A percentile compares a stretch with the other conserved stretches of the same genome.
Evolutionary conservation across 2,113 vertebrate genomes (phyloP).

Genomic region (Eclectus roratus): DNA sequence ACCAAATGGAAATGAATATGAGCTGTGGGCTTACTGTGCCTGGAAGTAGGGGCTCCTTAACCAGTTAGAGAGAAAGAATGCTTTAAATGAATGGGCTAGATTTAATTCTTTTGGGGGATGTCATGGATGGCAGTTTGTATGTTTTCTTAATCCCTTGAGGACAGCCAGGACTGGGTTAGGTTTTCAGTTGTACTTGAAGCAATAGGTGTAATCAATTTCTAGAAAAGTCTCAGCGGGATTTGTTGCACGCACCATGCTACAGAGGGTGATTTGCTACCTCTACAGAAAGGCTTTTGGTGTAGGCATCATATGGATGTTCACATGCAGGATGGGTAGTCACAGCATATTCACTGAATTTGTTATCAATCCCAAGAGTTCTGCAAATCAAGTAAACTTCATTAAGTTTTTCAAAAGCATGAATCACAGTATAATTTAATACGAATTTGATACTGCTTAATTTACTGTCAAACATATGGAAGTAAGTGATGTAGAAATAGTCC

Average conservation of each 20-base stretch:
- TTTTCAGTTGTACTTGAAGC: neutral
- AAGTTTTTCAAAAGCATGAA: neutral
- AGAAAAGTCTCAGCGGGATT: neutral
- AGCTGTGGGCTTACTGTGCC: neutral
- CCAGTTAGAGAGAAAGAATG: neutral
- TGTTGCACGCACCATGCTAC: accelerated
- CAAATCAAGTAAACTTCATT: neutral
- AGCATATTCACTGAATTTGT: neutral
- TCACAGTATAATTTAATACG: neutral
- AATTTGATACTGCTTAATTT: neutral
- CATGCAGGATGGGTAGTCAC: neutral
- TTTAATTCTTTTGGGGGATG: neutral
- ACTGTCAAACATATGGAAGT: neutral
- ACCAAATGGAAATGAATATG: neutral
- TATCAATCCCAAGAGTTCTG: neutral
- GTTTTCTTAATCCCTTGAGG: neutral
- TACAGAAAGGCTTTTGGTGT: neutral
- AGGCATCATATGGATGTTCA: neutral
- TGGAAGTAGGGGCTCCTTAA: neutral
- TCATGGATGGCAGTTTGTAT: neutral
- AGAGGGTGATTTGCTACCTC: accelerated
- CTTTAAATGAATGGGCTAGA: neutral
- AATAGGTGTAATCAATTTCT: neutral
- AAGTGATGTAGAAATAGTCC: neutral
- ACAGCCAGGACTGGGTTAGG: neutral